phyloP scores from a whole-genome alignment of 2,113 vertebrate species.

The Bubalus kerabau region DNA sequence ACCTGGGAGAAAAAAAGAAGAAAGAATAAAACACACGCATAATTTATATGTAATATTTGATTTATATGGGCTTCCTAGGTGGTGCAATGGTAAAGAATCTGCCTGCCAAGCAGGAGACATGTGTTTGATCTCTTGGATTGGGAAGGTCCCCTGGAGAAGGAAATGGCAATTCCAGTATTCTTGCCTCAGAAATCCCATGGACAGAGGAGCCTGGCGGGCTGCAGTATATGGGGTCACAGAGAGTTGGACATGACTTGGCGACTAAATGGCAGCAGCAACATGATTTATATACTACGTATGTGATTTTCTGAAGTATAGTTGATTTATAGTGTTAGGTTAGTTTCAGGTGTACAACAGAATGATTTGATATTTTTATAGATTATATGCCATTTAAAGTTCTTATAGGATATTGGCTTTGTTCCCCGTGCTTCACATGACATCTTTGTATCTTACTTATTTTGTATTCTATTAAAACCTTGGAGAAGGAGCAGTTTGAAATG shows the following conservation, averaged over 20 bases:
- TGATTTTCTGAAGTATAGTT: background rate
- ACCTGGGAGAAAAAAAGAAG: background rate
- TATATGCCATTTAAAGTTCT: background rate
- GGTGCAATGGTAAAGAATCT: background rate
- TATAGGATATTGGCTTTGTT: background rate
- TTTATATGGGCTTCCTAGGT: background rate
- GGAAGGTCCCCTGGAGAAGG: background rate
- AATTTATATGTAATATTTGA: rapidly evolving
- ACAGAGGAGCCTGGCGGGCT: background rate
- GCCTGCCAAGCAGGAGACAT: background rate
- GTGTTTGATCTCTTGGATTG: background rate
- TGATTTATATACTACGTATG: rapidly evolving
- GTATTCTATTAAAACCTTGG: rapidly evolving
- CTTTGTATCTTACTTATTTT: background rate
- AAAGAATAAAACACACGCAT: background rate
- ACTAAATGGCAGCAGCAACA: background rate
- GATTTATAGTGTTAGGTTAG: background rate
- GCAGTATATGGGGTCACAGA: background rate
- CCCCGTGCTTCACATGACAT: background rate
- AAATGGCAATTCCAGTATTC: background rate
- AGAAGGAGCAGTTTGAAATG: background rate
- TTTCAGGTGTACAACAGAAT: background rate
- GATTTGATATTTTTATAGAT: background rate
- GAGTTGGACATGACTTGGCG: background rate
- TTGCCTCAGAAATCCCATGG: background rate